phyloP scores from a whole-genome alignment of 2,113 vertebrate species.

The Calidris pugnax region DNA sequence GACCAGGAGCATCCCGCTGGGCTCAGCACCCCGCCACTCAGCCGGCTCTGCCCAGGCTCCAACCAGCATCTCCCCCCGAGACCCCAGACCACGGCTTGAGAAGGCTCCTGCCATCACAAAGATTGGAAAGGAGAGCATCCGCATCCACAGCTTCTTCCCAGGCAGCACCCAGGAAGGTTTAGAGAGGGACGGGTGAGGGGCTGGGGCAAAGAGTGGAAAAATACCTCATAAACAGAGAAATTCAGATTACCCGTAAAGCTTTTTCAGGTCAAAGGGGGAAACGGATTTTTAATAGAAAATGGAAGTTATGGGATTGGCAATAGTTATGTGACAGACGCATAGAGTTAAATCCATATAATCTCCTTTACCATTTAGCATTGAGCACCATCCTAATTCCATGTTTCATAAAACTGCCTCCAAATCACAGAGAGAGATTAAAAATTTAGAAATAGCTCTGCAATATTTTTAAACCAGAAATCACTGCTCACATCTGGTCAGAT shows the following conservation, averaged over 20 bases:
- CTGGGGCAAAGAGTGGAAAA: background rate
- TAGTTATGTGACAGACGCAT: constrained; percentile 82
- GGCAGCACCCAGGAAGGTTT: background rate
- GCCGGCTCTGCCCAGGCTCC: background rate
- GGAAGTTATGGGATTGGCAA: constrained; percentile 83
- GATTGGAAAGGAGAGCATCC: background rate
- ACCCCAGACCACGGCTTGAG: background rate
- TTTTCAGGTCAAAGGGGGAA: constrained; percentile 79
- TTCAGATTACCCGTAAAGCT: constrained; percentile 75
- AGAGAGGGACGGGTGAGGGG: background rate
- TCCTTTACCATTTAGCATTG: constrained; percentile 85
- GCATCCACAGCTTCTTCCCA: background rate
- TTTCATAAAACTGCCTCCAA: constrained; percentile 82
- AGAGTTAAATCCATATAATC: constrained; percentile 91
- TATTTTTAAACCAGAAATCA: constrained; percentile 81
- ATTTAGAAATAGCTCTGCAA: constrained; percentile 74
- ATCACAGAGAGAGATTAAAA: constrained; percentile 77
- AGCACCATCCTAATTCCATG: constrained; percentile 79
- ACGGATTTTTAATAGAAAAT: constrained; percentile 78
- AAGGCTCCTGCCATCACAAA: background rate
- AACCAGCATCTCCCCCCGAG: background rate
- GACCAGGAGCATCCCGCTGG: background rate
- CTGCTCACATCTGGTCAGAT: constrained; percentile 76
- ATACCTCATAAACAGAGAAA: constrained; percentile 54
- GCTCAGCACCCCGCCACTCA: background rate